Percentiles rank a stretch among this genome's conserved stretches.
phyloP scores from a whole-genome alignment of 2,113 vertebrate species.

The Brachypodius melanocephalos region DNA sequence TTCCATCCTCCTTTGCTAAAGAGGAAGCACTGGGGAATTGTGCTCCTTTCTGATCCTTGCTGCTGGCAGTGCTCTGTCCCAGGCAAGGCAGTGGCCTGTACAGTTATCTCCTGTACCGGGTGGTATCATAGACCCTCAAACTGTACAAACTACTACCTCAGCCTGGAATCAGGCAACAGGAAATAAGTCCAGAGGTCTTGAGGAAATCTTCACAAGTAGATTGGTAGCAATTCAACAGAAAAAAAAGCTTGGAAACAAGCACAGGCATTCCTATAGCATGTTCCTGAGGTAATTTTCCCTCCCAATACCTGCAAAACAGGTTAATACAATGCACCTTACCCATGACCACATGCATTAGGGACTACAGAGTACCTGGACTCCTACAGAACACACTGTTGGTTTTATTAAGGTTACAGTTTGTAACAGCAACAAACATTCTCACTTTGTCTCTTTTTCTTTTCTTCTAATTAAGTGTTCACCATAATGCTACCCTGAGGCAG shows the following conservation, averaged over 20 bases:
- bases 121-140: slow-evolving; percentile 99
- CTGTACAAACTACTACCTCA: slow-evolving; percentile 99
- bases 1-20: slow-evolving; percentile 23
- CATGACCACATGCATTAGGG: neutral
- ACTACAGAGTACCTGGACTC: neutral
- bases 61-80: slow-evolving; percentile 82
- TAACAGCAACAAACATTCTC: neutral
- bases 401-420: neutral
- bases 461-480: neutral
- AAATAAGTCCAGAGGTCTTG: neutral
- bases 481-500: neutral
- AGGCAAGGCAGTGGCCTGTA: slow-evolving; percentile 99
- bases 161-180: slow-evolving; percentile 84
- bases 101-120: slow-evolving; percentile 99
- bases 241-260: neutral
- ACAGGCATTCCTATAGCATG: neutral
- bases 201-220: slow-evolving; percentile 61
- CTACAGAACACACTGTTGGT: neutral
- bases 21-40: neutral
- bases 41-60: neutral
- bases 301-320: neutral
- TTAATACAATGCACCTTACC: neutral
- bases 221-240: neutral
- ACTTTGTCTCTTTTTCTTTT: neutral
- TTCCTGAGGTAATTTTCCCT: neutral